phyloP scores from a whole-genome alignment of 2,797 vertebrate species.

The Pachyuromys duprasi region DNA sequence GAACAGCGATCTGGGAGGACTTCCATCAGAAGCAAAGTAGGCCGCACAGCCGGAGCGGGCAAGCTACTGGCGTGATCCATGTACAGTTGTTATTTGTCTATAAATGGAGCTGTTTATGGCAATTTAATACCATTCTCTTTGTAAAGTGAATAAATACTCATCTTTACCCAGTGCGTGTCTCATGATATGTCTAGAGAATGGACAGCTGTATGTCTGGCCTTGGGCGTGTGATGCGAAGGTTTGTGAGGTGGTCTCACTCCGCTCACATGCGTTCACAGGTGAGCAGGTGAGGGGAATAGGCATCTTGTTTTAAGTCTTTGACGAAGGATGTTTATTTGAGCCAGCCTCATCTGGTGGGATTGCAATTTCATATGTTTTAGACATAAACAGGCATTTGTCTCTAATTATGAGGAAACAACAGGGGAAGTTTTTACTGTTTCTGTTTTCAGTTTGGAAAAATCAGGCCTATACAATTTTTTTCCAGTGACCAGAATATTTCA shows the following conservation, averaged over 20 bases:
- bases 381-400: too few species aligned
- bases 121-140: constrained; percentile 89
- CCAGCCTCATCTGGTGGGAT: neutral
- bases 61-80: constrained; percentile 84
- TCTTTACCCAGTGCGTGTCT: constrained; percentile 88
- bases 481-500: neutral
- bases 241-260: neutral
- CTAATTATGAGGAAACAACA: neutral
- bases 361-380: too few species aligned
- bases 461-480: neutral
- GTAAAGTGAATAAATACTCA: constrained; percentile 92
- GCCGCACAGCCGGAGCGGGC: constrained; percentile 77
- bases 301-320: neutral
- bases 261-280: neutral
- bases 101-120: constrained; percentile 89
- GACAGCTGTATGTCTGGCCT: neutral
- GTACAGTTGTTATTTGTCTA: constrained; percentile 91
- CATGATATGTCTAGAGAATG: constrained; percentile 81
- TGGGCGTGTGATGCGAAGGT: neutral
- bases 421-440: neutral
- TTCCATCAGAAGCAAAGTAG: constrained; percentile 82
- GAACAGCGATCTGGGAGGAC: constrained; percentile 75
- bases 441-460: neutral
- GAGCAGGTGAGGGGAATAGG: neutral
- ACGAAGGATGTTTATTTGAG: neutral